phyloP scores from a whole-genome alignment of 92 coral and sea anemone species.

The Umimayanthus kanabou region DNA sequence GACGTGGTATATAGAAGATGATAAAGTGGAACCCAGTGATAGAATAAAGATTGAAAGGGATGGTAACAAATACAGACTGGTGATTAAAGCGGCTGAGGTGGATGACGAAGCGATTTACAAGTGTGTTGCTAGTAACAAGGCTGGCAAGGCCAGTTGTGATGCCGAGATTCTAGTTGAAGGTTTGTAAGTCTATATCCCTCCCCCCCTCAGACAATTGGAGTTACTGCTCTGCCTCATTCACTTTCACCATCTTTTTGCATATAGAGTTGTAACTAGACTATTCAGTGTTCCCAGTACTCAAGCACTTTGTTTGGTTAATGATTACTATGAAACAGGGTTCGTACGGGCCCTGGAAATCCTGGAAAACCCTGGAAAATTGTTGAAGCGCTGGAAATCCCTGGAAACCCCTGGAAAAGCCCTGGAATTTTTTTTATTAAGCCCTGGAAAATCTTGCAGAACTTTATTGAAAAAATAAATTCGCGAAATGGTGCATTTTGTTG shows the following conservation, averaged over 20 bases:
- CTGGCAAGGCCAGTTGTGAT: constrained; percentile 61
- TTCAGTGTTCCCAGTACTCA: background rate
- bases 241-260: background rate
- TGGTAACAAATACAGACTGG: constrained; percentile 52
- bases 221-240: background rate
- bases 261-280: too few relatives aligned
- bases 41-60: constrained; percentile 48
- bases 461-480: too few relatives aligned
- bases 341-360: too few relatives aligned
- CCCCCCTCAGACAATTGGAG: constrained; percentile 18
- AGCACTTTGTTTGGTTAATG: too few relatives aligned
- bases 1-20: constrained; percentile 63
- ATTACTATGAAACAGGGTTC: too few relatives aligned
- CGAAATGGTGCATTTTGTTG: too few relatives aligned
- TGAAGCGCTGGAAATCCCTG: too few relatives aligned
- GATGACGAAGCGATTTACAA: constrained; percentile 69
- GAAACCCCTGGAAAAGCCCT: too few relatives aligned
- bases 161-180: constrained; percentile 66
- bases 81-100: constrained; percentile 46
- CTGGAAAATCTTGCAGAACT: too few relatives aligned
- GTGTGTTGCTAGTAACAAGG: constrained; percentile 62
- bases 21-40: constrained; percentile 55
- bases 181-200: background rate
- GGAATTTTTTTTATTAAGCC: too few relatives aligned
- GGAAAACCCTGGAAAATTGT: too few relatives aligned